Base-by-base conservation (phyloP, 2,113 vertebrate genomes). In the Mus pahari region DNA sequence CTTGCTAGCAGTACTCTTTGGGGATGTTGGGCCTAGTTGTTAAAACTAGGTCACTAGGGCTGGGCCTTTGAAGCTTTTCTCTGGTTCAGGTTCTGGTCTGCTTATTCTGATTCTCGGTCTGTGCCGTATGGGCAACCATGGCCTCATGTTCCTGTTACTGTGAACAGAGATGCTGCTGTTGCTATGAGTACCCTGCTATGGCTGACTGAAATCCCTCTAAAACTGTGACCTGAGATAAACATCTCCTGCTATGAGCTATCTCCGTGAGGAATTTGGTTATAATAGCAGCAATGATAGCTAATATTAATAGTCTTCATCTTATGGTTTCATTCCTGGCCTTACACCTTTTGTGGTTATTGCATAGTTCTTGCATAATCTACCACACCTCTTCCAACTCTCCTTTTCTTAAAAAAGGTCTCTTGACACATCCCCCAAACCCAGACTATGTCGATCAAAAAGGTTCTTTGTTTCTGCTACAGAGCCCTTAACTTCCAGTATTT, bases 401-500 rank as follows among this genome's bases (percentile, higher is more conserved):
- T 86, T 26, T 60, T 75, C n/a, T 88, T 89, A 31, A 84, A 22
- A 86, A 89, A 24, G 70, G 95, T 55, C 62, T 74, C 3, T 10
- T 71, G 75, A 79, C 42, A 53, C 91, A 26, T 55, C 24, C 31
- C 55, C 19, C 96, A 70, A n/a, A 74, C n/a, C 39, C 22, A 71
- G 20, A 62, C 71, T 90, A 45, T 95, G 50, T 90, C 10, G 45
- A 64, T 33, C 16, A n/a, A 78, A 79, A 66, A 3, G 28, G 8
- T 70, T 79, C 50, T 91, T 92, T 10, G 68, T 74, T 97, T 91
- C 55, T 92, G 16, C 86, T 73, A n/a, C 31, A 74, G 31, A 50
- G 11, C 3, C 92, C 48, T 83, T 96, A 53, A 82, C 42, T 7
- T 77, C 13, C 75, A 50, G 13, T 48, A 64, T 77, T 94, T 6